Evolutionary conservation across 2,113 vertebrate genomes (phyloP), one percentile per base, ranked within the genome.

Genomic region (Scortum barcoo): DNA sequence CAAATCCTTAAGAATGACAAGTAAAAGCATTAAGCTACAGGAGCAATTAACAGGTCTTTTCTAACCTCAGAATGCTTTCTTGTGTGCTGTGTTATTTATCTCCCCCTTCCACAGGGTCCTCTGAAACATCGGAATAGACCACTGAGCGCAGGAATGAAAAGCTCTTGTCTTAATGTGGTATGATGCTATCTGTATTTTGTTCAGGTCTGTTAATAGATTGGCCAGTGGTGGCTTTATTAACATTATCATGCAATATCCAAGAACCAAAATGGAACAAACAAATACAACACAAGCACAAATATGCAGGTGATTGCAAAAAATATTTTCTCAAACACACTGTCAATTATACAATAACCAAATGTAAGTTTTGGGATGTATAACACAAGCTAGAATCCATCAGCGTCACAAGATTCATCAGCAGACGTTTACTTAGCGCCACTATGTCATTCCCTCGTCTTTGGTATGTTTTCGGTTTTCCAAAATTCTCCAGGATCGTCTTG

Each of bases 1-100:
- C 36, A 67, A 54, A 78, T 80, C 56, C n/a, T 73, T 44, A 86
- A 89, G 71, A 83, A 84, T 83, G 33, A 74, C 19, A 75, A 75
- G 68, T 67, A 46, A 76, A 70, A 76, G 42, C 67, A 7, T 67
- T 58, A 28, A 36, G 78, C 51, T 77, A 61, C 67, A 72, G 57
- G 17, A 71, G 69, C 69, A 85, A 72, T 70, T 62, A 78, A 65
- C 58, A 48, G 62, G 46, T 78, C 60, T 83, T 54, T 36, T 77
- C 58, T 72, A 81, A 75, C 26, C 56, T n/a, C 57, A 62, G 19
- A 33, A n/a, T 50, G 56, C 3, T 44, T 69, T 38, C 51, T 62
- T 40, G 26, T 66, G 6, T 57, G 42, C 16, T 33, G 54, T 58
- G 8, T 46, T n/a, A 38, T 20, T 44, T 19, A 33, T 44, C 12